Evolutionary conservation across 2,888 invertebrate species (phyloP).

Genomic region (Chrysina gloriosa): DNA sequence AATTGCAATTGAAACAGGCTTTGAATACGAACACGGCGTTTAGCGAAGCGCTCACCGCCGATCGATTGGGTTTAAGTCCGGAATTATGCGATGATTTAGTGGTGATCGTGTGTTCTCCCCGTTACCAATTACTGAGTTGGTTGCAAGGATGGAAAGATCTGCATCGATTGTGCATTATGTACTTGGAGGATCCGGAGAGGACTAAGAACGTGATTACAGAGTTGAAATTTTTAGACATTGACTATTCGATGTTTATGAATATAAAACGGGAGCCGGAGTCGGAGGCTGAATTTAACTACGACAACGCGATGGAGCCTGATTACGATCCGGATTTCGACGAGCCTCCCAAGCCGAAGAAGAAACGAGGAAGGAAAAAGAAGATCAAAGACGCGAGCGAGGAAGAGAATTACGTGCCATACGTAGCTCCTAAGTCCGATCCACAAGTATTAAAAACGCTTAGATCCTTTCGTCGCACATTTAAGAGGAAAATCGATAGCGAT

Average conservation of each 20-base stretch:
- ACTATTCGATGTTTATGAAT: conserved; percentile 71
- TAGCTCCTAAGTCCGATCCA: conserved; percentile 63
- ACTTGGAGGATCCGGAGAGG: conserved; percentile 69
- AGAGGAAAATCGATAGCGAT: conserved; percentile 51
- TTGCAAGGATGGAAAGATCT: conserved; percentile 72
- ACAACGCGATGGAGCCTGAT: conserved; percentile 33
- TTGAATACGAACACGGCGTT: conserved; percentile 62
- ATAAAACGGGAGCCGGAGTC: conserved; percentile 70
- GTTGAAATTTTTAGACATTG: conserved; percentile 79
- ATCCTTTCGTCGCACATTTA: conserved; percentile 66
- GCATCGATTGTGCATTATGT: conserved; percentile 69
- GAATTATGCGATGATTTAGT: conserved; percentile 78
- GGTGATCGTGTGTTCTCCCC: conserved; percentile 76
- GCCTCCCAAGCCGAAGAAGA: conserved; percentile 70
- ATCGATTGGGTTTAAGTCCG: conserved; percentile 73
- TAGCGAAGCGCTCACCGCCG: conserved; percentile 66
- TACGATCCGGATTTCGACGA: conserved; percentile 65
- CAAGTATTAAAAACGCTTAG: conserved; percentile 67
- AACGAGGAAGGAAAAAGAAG: conserved; percentile 66
- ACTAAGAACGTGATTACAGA: conserved; percentile 77
- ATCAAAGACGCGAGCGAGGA: conserved; percentile 22
- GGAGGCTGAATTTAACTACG: conserved; percentile 47
- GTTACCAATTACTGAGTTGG: conserved; percentile 80
- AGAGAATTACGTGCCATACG: conserved; percentile 19
- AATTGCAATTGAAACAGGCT: conserved; percentile 57